Percentiles rank a stretch among this genome's conserved stretches.
phyloP scores from a whole-genome alignment of 2,113 vertebrate species.

The Serinus canaria region DNA sequence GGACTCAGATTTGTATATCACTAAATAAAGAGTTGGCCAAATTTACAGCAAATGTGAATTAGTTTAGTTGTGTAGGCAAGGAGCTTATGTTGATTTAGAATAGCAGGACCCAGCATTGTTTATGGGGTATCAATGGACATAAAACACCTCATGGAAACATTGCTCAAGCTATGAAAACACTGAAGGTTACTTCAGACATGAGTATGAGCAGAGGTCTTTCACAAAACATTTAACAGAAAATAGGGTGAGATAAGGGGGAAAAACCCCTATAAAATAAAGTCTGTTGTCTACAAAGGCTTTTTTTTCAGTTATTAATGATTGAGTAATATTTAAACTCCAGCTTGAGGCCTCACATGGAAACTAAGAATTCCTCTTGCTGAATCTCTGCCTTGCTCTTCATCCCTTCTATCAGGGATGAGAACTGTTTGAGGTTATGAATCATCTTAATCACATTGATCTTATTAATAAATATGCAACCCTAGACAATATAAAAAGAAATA shows the following conservation, averaged over 20 bases:
- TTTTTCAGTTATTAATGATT: background rate
- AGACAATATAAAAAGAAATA: background rate
- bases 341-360: background rate
- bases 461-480: background rate
- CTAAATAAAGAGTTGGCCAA: background rate
- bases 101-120: background rate
- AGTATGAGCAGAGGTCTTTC: background rate
- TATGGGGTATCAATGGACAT: background rate
- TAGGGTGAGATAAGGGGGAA: background rate
- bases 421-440: background rate
- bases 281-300: background rate
- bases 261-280: background rate
- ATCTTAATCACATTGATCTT: background rate
- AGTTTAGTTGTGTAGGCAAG: background rate
- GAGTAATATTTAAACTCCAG: background rate
- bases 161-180: background rate
- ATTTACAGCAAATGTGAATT: background rate
- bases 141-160: background rate
- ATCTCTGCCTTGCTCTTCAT: background rate
- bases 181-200: background rate
- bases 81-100: background rate
- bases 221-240: background rate
- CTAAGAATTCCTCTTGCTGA: background rate
- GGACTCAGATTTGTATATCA: background rate
- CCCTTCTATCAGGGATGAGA: background rate